Percentiles rank a stretch among this genome's conserved stretches.
phyloP scores from a whole-genome alignment of 2,888 invertebrate genomes.

The Eristalinus aeneus region DNA sequence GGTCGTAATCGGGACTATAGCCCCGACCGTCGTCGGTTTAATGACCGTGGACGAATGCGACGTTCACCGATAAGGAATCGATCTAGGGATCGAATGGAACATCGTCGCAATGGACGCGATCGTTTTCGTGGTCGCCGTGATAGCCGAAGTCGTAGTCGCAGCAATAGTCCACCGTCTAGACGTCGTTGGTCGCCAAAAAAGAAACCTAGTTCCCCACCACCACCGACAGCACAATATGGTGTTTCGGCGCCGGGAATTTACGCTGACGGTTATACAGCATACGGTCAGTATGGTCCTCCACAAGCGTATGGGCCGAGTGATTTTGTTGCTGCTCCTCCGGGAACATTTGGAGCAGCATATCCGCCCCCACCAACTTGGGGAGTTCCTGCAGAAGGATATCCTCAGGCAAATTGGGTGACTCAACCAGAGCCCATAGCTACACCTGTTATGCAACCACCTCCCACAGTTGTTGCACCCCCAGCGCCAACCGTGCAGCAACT shows the following conservation, averaged over 20 bases:
- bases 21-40: constrained; percentile 74
- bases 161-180: constrained; percentile 75
- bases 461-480: constrained; percentile 31
- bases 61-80: constrained; percentile 73
- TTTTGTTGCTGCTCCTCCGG: constrained; percentile 73
- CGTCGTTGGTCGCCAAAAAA: constrained; percentile 79
- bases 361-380: constrained; percentile 77
- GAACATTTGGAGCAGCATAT: constrained; percentile 75
- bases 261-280: constrained; percentile 74
- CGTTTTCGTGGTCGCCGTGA: constrained; percentile 73
- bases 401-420: constrained; percentile 50
- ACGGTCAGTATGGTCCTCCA: constrained; percentile 75
- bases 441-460: constrained; percentile 48
- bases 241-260: constrained; percentile 76
- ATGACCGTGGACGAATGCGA: constrained; percentile 72
- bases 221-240: constrained; percentile 73
- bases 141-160: constrained; percentile 75
- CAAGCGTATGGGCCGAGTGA: constrained; percentile 73
- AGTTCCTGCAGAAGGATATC: constrained; percentile 67
- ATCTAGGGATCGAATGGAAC: constrained; percentile 73
- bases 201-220: constrained; percentile 73
- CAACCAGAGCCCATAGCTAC: constrained; percentile 67
- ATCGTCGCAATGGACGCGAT: constrained; percentile 72
- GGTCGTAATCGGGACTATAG: constrained; percentile 51
- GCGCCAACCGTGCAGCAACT: constrained; percentile 51